Base-by-base conservation (phyloP, 2,113 vertebrate genomes). In the Coturnix japonica region DNA sequence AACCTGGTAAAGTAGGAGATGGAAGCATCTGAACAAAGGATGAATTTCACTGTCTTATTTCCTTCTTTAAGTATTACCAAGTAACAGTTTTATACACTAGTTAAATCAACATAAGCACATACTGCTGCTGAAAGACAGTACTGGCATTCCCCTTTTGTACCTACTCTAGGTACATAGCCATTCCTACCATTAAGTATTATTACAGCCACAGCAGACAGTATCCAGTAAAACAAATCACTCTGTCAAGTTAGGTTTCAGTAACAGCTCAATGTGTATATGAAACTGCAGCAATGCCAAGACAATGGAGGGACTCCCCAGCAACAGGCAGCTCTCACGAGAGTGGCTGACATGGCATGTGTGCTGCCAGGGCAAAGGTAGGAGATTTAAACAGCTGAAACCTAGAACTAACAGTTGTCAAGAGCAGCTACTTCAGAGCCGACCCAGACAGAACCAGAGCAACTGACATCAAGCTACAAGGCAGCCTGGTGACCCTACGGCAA, bases 171-270 rank as follows among this genome's bases (percentile, higher is more conserved):
- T 81, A 69, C 16, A 33, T 28, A 67, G 11, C 43, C 25, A 51
- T 59, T 43, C 23, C 39, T 81, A 28, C 26, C 13, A 23, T 60
- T 59, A 75, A 44, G 22, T 60, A 33, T 15, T 35, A 60, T 25
- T 60, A 64, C 49, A 84, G 65, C 69, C 46, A 72, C n/a, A 64
- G 44, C 26, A 63, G 73, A 78, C 35, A 49, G 70, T 41, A 93
- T 54, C 28, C 87, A 93, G 78, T 87, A 91, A 87, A 94, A 91
- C 87, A 73, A 92, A 92, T 87, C 71, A 89, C 51, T 78, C n/a
- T 76, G 67, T 75, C 89, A 93, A 37, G 49, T 84, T 87, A 94
- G 57, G 75, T 87, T 72, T 89, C 81, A 92, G 54, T 18, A 37
- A 67, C 61, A 46, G 31, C 81, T 96, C 49, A 80, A 93, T 80